Evolutionary conservation across 2,888 invertebrate genomes (phyloP), one percentile per base, ranked within the genome.

Genomic region (Phortica okadai): DNA sequence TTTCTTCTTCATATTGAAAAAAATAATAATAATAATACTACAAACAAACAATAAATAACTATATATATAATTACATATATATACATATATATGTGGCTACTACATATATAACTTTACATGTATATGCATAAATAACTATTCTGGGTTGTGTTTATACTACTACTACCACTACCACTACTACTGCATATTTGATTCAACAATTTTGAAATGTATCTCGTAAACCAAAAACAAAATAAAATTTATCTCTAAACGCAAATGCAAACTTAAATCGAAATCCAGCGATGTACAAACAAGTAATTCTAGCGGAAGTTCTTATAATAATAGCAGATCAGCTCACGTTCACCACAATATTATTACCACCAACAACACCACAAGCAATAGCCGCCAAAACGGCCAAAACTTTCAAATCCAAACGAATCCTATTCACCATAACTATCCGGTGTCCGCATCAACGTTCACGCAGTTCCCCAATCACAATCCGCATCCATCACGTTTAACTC

Each of bases 211-310:
- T 85, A 84, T 81, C 83, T 88, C 88, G 85, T 83, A 84, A 83
- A 86, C 77, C 62, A 67, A 84, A 84, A 80, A 82, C 42, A 67
- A 85, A 84, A 80, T 82, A 72, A 84, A 84, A 82, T 79, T 83
- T 78, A 59, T 74, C 75, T 77, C 56, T 76, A 82, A 80, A 85
- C 83, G 83, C 82, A 86, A 85, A 81, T 82, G 81, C 83, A 83
- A 87, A 79, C 80, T 67, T 81, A 80, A 86, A 88, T 88, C 85
- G 87, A 85, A 86, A 86, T 88, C 88, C 91, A 91, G 91, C 90
- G 91, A 91, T 91, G 91, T 90, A 91, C 91, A 91, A 90, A 90
- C 89, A 90, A 91, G 88, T 91, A 91, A 90, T 89, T 90, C 86
- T 89, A 90, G 89, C 89, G 90, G 90, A 88, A 90, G 88, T 89